Evolutionary conservation across 2,888 invertebrate species (phyloP), one percentile per base, ranked within the genome.

Genomic region (Venusia cambrica): DNA sequence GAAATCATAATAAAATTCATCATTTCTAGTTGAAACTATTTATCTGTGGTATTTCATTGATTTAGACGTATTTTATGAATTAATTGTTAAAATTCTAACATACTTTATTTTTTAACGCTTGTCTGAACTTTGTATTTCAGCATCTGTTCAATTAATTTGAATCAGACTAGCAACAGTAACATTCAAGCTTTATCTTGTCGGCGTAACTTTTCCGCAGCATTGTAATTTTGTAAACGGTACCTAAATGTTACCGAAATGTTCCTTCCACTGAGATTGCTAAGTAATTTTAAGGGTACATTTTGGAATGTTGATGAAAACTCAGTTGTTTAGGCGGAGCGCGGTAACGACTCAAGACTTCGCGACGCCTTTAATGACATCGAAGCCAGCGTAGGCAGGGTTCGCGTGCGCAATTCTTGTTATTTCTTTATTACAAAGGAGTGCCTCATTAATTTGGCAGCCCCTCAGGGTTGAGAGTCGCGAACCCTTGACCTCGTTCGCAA

Each of bases 341-440:
- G 74, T 80, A 80, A 79, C 77, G 73, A 80, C 69, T 75, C 67
- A 72, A 78, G 79, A 73, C 73, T 74, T 70, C 69, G 72, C 76
- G 73, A 74, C 76, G 73, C 75, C 77, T 74, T 71, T 84, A 85
- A 87, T 83, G 84, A 85, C 77, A 75, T 74, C 76, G 71, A 70
- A 73, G 72, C 72, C 73, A 69, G 71, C 65, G 66, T n/a, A 74
- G 71, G 67, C 70, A 64, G 64, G 72, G 75, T 73, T 83, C 79
- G 83, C 85, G 85, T 87, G 87, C 87, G 79, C 85, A 79, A 73
- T 81, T 83, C 87, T 87, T 87, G 87, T 87, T 87, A 85, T 87
- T 84, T 87, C 85, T 87, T 87, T 87, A 88, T 87, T 85, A 87
- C 87, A 88, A 87, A 87, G 84, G 83, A 87, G 85, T 85, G 76